Conservation (phyloP, 1,140 invertebrate genomes). For the Cataglyphis hispanica region DNA sequence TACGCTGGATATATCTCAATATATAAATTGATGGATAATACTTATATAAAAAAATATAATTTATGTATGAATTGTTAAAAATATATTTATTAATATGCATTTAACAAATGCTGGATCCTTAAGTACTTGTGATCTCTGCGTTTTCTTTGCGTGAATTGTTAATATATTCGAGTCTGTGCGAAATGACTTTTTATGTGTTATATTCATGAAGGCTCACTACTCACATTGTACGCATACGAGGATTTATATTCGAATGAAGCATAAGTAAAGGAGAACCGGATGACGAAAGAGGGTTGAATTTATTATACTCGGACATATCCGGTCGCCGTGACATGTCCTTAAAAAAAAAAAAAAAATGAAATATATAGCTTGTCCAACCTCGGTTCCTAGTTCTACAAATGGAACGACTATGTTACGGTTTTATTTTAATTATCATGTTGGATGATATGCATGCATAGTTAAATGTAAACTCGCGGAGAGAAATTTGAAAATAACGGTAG, state of each 20-base stretch:
- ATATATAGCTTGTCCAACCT: slow-evolving; percentile 38
- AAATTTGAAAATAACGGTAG: not conserved
- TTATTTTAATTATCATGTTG: slow-evolving; percentile 63
- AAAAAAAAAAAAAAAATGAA: slow-evolving; percentile 41
- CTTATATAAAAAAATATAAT: not conserved
- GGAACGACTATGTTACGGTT: slow-evolving; percentile 1
- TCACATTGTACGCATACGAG: slow-evolving; percentile 18
- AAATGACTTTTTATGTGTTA: slow-evolving; percentile 13
- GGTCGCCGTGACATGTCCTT: not conserved
- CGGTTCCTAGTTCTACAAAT: slow-evolving; percentile 19
- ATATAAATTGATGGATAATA: not conserved
- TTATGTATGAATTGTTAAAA: not conserved
- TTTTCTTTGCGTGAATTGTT: slow-evolving; percentile 23
- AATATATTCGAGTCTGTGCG: slow-evolving; percentile 34
- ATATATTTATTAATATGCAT: not conserved
- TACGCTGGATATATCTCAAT: not conserved
- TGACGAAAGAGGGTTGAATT: slow-evolving; percentile 54
- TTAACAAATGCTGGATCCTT: not conserved
- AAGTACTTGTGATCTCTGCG: slow-evolving; percentile 20
- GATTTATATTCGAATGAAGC: slow-evolving; percentile 53
- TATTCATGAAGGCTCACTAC: slow-evolving; percentile 43
- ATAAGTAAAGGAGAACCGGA: slow-evolving; percentile 57
- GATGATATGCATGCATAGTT: not conserved
- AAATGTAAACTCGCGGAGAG: not conserved
- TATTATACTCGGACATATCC: slow-evolving; percentile 60